Base-by-base conservation (phyloP, 2,797 vertebrate genomes). In the Urosaurus nigricauda region DNA sequence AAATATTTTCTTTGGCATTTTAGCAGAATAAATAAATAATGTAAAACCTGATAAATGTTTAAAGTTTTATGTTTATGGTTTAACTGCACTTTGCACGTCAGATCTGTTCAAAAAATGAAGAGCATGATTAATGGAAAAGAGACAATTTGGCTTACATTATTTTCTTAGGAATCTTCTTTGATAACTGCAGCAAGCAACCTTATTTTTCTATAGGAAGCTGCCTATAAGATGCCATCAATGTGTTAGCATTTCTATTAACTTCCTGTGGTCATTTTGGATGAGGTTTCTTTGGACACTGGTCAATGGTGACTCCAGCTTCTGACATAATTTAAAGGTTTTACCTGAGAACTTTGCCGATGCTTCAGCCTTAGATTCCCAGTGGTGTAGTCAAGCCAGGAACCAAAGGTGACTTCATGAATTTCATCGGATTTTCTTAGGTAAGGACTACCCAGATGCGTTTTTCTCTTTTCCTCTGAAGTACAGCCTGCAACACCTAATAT, bases 161-260 rank as follows among this genome's bases (percentile, higher is more conserved):
- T 90, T 29, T 5, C 86, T 81, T 88, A 35, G 71, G 26, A 37
- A 87, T 87, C 88, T 19, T 70, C 32, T 84, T 89, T 85, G n/a
- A 85, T 14, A 32, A 8, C 0, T 79, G 84, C 13, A 89, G 92
- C 56, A 89, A 84, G 51, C 51, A 47, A 71, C 65, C 37, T 79
- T 13, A 71, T 88, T 84, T 88, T 88, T 51, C 53, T 78, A 40
- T 51, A 75, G 40, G 70, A 84, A 89, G 35, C 37, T 77, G 63
- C 35, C 37, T 73, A 3, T 84, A 47, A 78, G 26, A 14, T 63
- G 56, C 16, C 24, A 63, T 78, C 47, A 40, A 86, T 11, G 84
- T 9, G 1, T 63, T 21, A 26, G 29, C 58, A 16, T 80, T 43
- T 32, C 17, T 4, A 1, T 81, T 51, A 56, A 24, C 40, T 35